These are phyloP conservation scores for Parazoanthus atlanticus DNA, from an alignment of 92 coral and sea anemone genomes.

Conservation along the genomic window DNA sequence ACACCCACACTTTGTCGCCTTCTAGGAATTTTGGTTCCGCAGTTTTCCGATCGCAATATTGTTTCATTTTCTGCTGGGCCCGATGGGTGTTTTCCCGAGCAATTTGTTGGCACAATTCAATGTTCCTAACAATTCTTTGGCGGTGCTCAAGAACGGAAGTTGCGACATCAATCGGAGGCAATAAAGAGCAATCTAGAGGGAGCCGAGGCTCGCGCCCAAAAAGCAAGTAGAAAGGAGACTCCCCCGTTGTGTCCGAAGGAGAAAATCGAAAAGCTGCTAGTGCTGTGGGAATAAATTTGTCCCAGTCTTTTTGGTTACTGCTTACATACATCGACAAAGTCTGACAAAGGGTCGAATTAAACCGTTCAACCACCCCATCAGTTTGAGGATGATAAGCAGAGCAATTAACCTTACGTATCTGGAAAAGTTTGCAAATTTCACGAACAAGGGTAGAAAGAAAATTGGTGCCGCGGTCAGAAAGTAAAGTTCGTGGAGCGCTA, in stretches of 20 bases:
- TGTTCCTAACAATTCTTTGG: slow-evolving; percentile 21
- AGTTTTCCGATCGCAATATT: slow-evolving; percentile 27
- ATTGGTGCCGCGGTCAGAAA: slow-evolving; percentile 19
- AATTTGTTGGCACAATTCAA: slow-evolving; percentile 17
- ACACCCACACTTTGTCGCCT: slow-evolving; percentile 55
- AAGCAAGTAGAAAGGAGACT: slow-evolving; percentile 40
- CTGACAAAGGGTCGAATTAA: slow-evolving; percentile 37
- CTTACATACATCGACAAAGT: slow-evolving; percentile 45
- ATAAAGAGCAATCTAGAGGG: slow-evolving; percentile 17
- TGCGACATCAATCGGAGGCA: not conserved
- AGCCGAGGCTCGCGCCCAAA: slow-evolving; percentile 14
- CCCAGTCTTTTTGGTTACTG: slow-evolving; percentile 51
- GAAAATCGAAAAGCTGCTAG: slow-evolving; percentile 42
- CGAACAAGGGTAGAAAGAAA: slow-evolving; percentile 18
- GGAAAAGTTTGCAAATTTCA: slow-evolving; percentile 2
- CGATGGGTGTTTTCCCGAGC: slow-evolving; percentile 49
- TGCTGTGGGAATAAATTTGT: slow-evolving; percentile 39
- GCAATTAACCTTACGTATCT: slow-evolving; percentile 8
- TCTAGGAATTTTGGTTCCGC: slow-evolving; percentile 14
- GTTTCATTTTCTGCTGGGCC: slow-evolving; percentile 52
- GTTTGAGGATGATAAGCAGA: slow-evolving; percentile 43
- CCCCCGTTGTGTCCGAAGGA: slow-evolving; percentile 36
- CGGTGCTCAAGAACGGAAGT: slow-evolving; percentile 25
- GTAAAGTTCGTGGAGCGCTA: slow-evolving; percentile 28
- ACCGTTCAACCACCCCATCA: slow-evolving; percentile 47